phyloP scores from a whole-genome alignment of 2,888 invertebrate genomes.

The Apamea epomidion region DNA sequence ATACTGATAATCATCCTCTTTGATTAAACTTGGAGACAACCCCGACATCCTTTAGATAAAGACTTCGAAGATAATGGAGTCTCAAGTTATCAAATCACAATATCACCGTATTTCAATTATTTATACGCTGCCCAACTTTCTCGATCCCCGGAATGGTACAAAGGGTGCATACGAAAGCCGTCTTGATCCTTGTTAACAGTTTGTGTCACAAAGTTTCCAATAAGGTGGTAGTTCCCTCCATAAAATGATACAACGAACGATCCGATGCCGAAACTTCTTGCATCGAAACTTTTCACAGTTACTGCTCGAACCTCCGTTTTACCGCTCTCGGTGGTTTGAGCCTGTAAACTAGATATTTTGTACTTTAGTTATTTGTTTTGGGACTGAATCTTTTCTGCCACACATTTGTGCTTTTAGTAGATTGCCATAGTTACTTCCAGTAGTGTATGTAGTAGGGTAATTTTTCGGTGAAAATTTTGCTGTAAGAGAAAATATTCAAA shows the following conservation, averaged over 20 bases:
- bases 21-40: conserved; percentile 38
- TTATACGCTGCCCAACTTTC: conserved; percentile 45
- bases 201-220: conserved; percentile 56
- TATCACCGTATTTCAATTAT: conserved; percentile 45
- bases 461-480: not conserved
- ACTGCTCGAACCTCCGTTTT: conserved; percentile 8
- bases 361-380: conserved; percentile 19
- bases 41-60: conserved; percentile 9
- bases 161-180: conserved; percentile 40
- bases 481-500: not conserved
- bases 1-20: conserved; percentile 22
- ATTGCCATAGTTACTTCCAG: conserved; percentile 6
- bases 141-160: conserved; percentile 27
- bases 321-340: conserved; percentile 28
- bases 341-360: conserved; percentile 38
- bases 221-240: conserved; percentile 44
- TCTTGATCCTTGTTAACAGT: conserved; percentile 57
- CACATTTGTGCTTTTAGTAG: not conserved
- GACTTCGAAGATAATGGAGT: conserved; percentile 28
- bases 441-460: not conserved
- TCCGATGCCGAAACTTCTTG: conserved; percentile 47
- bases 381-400: conserved; percentile 10
- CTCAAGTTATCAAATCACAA: conserved; percentile 43
- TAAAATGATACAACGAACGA: conserved; percentile 57
- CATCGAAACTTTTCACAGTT: conserved; percentile 50